Evolutionary conservation across 2,113 vertebrate species (phyloP).

Genomic region (Bos taurus): ARS-UCD2.0 NC_037352.1:32030001-32030500

Average conservation of each 20-base stretch:
- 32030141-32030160: conserved; percentile 41
- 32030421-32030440: background rate
- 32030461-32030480: background rate
- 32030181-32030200: background rate
- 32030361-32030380: no score
- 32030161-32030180: background rate
- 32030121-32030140: conserved; percentile 74
- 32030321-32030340: background rate
- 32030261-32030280: background rate
- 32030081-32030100: conserved; percentile 46
- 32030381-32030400: background rate
- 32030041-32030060: conserved; percentile 71
- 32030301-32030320: background rate
- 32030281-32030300: background rate
- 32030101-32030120: conserved; percentile 65
- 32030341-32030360: background rate
- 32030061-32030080: conserved; percentile 53
- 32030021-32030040: conserved; percentile 49
- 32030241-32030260: background rate
- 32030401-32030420: background rate
- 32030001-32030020: conserved; percentile 19
- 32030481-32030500: accelerated
- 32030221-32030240: background rate
- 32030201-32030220: background rate
- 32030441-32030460: background rate